Evolutionary conservation across 2,113 vertebrate species (phyloP).

Genomic region (Lontra canadensis): DNA sequence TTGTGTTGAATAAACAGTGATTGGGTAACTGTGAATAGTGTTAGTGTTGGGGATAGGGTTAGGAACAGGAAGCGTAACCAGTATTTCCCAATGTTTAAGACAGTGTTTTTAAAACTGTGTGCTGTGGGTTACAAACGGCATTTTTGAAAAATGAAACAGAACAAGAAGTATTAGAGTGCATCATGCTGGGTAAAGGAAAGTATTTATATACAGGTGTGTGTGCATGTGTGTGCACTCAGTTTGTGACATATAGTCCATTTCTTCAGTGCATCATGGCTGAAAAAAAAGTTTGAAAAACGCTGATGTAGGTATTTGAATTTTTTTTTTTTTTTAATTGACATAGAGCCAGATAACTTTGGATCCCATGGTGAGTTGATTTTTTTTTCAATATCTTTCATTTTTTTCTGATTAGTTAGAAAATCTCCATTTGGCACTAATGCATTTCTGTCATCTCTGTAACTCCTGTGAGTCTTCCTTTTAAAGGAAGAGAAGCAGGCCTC

Average conservation of each 20-base stretch:
- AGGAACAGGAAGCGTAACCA: neutral
- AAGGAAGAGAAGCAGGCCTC: neutral
- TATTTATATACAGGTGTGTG: neutral
- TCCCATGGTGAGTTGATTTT: neutral
- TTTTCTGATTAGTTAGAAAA: neutral
- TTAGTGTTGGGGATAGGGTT: neutral
- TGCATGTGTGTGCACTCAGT: neutral
- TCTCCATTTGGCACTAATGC: neutral
- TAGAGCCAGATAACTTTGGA: neutral
- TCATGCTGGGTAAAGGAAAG: neutral
- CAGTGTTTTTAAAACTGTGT: neutral
- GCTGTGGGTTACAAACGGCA: neutral
- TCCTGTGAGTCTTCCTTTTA: neutral
- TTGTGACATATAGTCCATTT: neutral
- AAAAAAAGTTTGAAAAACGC: neutral
- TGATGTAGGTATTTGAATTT: neutral
- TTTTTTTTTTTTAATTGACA: neutral
- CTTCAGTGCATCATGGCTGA: neutral
- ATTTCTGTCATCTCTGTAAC: neutral
- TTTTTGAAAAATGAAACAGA: conserved; percentile 32
- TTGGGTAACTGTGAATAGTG: neutral
- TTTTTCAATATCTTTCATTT: neutral
- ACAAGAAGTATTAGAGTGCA: neutral
- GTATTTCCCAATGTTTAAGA: neutral
- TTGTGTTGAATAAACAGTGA: neutral